phyloP scores from a whole-genome alignment of 2,797 vertebrate genomes.

The Acrocephalus scirpaceus region DNA sequence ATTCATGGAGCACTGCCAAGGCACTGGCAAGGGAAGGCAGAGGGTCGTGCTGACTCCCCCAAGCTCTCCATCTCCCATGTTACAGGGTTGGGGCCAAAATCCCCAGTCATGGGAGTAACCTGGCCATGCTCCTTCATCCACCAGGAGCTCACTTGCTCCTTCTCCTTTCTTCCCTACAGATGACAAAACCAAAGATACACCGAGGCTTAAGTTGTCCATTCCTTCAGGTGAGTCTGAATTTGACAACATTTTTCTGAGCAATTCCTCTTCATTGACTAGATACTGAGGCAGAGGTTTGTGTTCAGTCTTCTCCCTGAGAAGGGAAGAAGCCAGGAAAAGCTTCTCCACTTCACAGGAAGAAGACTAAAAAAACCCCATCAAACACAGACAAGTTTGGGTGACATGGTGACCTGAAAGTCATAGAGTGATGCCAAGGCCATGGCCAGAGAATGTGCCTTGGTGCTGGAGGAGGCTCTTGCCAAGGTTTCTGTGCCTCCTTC shows the following conservation, averaged over 20 bases:
- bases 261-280: accelerated
- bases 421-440: neutral
- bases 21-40: accelerated
- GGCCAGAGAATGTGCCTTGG: no score
- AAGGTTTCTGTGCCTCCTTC: accelerated
- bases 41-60: accelerated
- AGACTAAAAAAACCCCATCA: no score
- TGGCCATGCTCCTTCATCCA: accelerated
- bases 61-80: accelerated
- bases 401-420: accelerated
- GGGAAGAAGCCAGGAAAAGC: accelerated
- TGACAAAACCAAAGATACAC: accelerated
- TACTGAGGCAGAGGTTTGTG: accelerated
- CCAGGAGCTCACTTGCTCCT: accelerated
- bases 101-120: accelerated
- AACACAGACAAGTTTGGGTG: accelerated
- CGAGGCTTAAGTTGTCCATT: accelerated
- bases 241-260: no score
- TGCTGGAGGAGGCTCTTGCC: accelerated
- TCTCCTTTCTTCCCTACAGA: neutral
- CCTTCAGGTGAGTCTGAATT: neutral
- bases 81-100: accelerated
- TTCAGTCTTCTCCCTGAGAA: accelerated
- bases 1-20: accelerated
- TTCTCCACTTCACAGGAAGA: no score